Evolutionary conservation across 2,888 invertebrate species (phyloP), one percentile per base, ranked within the genome.

Genomic region (Osmoderma eremita): DNA sequence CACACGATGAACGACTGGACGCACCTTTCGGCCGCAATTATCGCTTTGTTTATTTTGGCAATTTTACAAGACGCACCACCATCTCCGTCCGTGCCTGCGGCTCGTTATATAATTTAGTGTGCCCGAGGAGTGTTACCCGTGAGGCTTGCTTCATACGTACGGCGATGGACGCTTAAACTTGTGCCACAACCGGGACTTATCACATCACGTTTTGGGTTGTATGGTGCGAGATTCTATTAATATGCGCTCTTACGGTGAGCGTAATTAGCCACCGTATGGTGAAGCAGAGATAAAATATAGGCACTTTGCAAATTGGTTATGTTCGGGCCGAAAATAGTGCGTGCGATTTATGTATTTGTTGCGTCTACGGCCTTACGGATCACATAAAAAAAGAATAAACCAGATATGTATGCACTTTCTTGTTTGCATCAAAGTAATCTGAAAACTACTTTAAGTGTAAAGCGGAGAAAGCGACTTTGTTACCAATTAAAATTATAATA

Each of bases 11-110:
- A 56, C 41, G 56, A n/a, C 56, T n/a, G 18, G 18, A 22, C 20
- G 56, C 6, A 20, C 20, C 6, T 41, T 6, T n/a, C 15, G 36
- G 22, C 6, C 12, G 56, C 5, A 41, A 56, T 56, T 51, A 51
- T 51, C 24, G n/a, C 22, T 30, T 51, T 51, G 50, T 51, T 51
- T 51, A 51, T 24, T 30, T 51, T 51, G 50, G 50, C 50, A 51
- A 51, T 51, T 30, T 51, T 51, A 22, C 50, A 51, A 30, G 24
- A 15, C n/a, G 42, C 42, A 17, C 13, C 13, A 15, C 15, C 42
- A 6, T 5, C 15, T 13, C 42, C 5, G 4, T 13, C 10, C 42
- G 8, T n/a, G n/a, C n/a, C 10, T 13, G 42, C 42, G 3, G 13
- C 13, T 42, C 42, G 42, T 42, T 42, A 42, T 42, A 42, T 42